phyloP scores from a whole-genome alignment of 1,140 invertebrate genomes.

The Drosophila ercepeae region DNA sequence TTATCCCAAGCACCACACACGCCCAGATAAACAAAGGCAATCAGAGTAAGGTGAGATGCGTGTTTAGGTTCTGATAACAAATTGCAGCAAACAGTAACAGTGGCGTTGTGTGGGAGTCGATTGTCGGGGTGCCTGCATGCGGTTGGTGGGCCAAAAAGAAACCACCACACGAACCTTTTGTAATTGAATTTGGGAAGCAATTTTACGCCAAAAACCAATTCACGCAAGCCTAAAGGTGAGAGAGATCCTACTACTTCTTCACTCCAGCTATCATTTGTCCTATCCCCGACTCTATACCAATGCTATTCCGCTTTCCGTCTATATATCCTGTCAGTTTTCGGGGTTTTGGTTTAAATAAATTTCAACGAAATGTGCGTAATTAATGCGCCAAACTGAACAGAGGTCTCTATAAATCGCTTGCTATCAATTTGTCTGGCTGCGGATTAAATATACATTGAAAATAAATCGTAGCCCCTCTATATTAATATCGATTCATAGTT shows the following conservation, averaged over 20 bases:
- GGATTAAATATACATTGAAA: neutral
- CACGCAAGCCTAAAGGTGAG: constrained; percentile 18
- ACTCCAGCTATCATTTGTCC: neutral
- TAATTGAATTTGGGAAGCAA: constrained; percentile 67
- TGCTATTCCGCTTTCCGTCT: neutral
- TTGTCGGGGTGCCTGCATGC: constrained; percentile 14
- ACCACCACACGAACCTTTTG: constrained; percentile 55
- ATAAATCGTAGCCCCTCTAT: neutral
- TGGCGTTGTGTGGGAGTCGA: constrained; percentile 1
- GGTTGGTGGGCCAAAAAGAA: constrained; percentile 51
- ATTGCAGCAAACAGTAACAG: constrained; percentile 27
- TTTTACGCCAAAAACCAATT: constrained; percentile 47
- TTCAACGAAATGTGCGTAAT: constrained; percentile 72
- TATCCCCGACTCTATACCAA: neutral
- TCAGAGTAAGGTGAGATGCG: constrained; percentile 37
- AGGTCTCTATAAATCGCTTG: constrained; percentile 53
- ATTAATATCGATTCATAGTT: neutral
- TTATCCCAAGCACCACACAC: constrained; percentile 21
- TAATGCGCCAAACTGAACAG: constrained; percentile 56
- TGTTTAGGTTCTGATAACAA: constrained; percentile 49
- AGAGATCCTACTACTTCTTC: neutral
- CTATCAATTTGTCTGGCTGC: constrained; percentile 19
- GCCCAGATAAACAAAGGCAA: constrained; percentile 29
- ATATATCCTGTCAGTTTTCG: constrained; percentile 16
- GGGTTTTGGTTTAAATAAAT: constrained; percentile 65